These are phyloP conservation scores for Botrylloides violaceus DNA, from an alignment of 23 tunicate genomes.

Conservation along the genomic window DNA sequence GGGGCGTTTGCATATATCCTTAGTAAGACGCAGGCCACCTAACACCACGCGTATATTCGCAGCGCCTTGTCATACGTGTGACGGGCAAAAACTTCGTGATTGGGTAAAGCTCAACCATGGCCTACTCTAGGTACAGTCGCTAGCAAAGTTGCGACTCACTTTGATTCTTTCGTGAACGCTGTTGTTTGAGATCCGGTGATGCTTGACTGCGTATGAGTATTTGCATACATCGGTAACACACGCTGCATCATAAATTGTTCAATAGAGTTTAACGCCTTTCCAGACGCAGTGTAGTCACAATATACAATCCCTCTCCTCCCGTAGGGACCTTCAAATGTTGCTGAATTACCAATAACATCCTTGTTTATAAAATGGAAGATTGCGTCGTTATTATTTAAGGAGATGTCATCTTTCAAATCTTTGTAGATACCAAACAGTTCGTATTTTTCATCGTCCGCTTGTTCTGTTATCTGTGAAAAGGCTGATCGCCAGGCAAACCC, in stretches of 20 bases:
- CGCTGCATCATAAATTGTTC: constrained; percentile 68
- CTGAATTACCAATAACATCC: constrained; percentile 65
- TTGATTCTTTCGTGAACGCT: constrained; percentile 73
- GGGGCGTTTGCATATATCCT: too few species aligned
- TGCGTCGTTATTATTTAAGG: constrained; percentile 12
- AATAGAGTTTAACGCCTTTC: constrained; percentile 67
- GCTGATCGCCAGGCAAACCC: constrained; percentile 12
- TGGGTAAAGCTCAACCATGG: too few species aligned
- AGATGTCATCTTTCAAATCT: not conserved
- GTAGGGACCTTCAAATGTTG: constrained; percentile 53
- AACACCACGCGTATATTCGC: too few species aligned
- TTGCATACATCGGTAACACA: constrained; percentile 77
- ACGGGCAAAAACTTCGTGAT: too few species aligned
- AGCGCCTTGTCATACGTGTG: too few species aligned
- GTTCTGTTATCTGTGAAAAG: not conserved
- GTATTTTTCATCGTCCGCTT: not conserved
- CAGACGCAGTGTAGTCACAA: constrained; percentile 92
- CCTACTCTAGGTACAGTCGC: too few species aligned
- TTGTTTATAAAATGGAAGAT: constrained; percentile 41
- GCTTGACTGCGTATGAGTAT: constrained; percentile 84
- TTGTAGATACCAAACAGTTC: not conserved
- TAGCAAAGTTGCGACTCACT: too few species aligned
- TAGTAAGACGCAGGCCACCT: too few species aligned
- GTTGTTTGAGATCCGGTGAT: constrained; percentile 89
- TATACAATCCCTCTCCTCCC: constrained; percentile 65